Evolutionary conservation across 2,888 invertebrate species (phyloP), one percentile per base, ranked within the genome.

Genomic region (Xestia sexstrigata): DNA sequence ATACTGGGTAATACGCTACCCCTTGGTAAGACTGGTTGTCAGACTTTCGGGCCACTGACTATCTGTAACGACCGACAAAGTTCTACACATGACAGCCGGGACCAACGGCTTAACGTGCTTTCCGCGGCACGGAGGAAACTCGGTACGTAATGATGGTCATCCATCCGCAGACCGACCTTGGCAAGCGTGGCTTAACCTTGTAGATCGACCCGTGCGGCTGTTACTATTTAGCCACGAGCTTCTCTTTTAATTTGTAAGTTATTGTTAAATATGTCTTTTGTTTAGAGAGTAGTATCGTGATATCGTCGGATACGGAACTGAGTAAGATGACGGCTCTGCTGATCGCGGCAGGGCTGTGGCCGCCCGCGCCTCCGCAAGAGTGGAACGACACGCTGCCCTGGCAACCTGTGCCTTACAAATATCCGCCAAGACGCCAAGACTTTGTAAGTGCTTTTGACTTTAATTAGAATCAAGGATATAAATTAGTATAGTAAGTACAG

Each of bases 321-420:
- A 98, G 98, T 39, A 97, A 98, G 93, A 98, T 98, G 97, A 98
- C 98, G 55, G 98, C 98, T 0, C 95, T 98, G 76, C 92, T 98
- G 83, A 97, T 98, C 87, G 95, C 98, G 69, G 97, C 98, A 4
- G 98, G 98, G 0, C 92, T 98, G 35, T 98, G 97, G 96, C 98
- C 98, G 9, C 98, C 98, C 1, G 90, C 94, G 13, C 82, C 88
- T 11, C 93, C 93, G 73, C 95, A 96, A 85, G 85, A 92, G 74
- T 97, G 97, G 97, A 97, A 94, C 93, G 91, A 93, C 93, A 91
- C 93, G 73, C 75, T 98, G 95, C 97, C 88, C 74, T 96, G 96
- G 96, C 97, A 98, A 89, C 98, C 98, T 0, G 97, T 98, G 76
- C 98, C 98, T 11, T 97, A 97, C 82, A 94, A 92, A 2, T 97